Conservation (phyloP, 2,797 vertebrate species). For the Hephaestus fuliginosus region DNA sequence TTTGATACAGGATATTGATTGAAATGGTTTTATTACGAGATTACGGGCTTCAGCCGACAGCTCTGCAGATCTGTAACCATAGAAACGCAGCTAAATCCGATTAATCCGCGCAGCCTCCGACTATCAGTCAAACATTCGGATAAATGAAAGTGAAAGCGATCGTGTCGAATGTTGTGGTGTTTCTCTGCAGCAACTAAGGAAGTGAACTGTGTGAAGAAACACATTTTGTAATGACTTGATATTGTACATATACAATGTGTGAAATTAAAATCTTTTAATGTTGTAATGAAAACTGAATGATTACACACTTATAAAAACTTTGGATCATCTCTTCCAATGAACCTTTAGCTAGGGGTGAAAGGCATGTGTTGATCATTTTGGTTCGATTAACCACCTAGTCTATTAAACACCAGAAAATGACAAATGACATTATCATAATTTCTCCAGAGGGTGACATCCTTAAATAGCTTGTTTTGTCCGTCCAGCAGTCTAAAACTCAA, state of each 20-base stretch:
- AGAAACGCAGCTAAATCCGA: constrained; percentile 12
- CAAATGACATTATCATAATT: neutral
- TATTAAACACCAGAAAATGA: neutral
- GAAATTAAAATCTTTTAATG: too few species aligned
- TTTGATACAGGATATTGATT: constrained; percentile 43
- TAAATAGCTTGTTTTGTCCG: too few species aligned
- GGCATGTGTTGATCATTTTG: neutral
- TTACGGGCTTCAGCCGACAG: constrained; percentile 22
- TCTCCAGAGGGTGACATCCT: neutral
- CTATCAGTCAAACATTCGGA: constrained; percentile 1
- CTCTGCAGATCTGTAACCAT: constrained; percentile 28
- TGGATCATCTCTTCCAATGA: too few species aligned
- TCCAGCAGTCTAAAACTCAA: neutral
- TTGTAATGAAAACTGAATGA: neutral
- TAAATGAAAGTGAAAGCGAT: constrained; percentile 2
- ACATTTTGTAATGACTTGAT: neutral
- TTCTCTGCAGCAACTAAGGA: neutral
- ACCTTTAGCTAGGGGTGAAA: too few species aligned
- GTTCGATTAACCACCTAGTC: neutral
- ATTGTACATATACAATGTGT: too few species aligned
- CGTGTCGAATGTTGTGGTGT: neutral
- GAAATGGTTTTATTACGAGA: constrained; percentile 15
- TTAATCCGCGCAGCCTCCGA: constrained; percentile 6
- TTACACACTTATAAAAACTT: too few species aligned
- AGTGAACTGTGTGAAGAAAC: neutral